These are phyloP conservation scores for Spondyliosoma cantharus DNA, from an alignment of 2,797 vertebrate species.

Conservation along the genomic window DNA sequence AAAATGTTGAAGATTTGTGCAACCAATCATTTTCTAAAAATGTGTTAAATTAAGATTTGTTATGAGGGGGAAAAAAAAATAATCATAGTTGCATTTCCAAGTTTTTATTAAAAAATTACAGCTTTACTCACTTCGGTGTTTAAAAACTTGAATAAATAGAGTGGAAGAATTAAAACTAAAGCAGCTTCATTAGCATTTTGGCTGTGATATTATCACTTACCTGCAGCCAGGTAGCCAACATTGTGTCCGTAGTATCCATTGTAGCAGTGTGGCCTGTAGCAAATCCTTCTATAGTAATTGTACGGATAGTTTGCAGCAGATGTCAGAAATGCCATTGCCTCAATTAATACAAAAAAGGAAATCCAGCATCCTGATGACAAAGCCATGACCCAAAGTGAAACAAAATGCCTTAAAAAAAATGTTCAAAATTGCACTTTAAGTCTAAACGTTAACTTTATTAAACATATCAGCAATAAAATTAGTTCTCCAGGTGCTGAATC, in stretches of 20 bases:
- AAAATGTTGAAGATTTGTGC: not conserved
- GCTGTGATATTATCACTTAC: constrained; percentile 76
- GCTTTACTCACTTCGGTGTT: not conserved
- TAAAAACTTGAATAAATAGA: not conserved
- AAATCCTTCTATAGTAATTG: constrained; percentile 86
- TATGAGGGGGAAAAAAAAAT: not conserved
- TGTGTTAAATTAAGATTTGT: too few species aligned
- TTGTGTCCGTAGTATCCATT: constrained; percentile 80
- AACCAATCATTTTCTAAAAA: not conserved
- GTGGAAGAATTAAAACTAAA: not conserved
- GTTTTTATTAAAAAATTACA: not conserved
- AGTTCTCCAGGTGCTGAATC: constrained; percentile 33
- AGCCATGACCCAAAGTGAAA: constrained; percentile 50
- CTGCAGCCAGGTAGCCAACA: constrained; percentile 75
- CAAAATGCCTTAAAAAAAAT: not conserved
- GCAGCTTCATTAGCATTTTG: constrained; percentile 13
- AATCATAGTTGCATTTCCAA: not conserved
- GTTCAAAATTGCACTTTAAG: not conserved
- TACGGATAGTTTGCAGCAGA: constrained; percentile 77
- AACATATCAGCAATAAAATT: not conserved
- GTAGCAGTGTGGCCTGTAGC: constrained; percentile 87
- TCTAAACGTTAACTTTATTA: constrained; percentile 2
- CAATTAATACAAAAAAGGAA: constrained; percentile 62
- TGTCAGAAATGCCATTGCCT: constrained; percentile 66
- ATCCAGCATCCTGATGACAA: constrained; percentile 44